Percentiles rank a stretch among this genome's conserved stretches.
Conservation (phyloP, 2,113 vertebrate genomes). For the Lophura nycthemera region DNA sequence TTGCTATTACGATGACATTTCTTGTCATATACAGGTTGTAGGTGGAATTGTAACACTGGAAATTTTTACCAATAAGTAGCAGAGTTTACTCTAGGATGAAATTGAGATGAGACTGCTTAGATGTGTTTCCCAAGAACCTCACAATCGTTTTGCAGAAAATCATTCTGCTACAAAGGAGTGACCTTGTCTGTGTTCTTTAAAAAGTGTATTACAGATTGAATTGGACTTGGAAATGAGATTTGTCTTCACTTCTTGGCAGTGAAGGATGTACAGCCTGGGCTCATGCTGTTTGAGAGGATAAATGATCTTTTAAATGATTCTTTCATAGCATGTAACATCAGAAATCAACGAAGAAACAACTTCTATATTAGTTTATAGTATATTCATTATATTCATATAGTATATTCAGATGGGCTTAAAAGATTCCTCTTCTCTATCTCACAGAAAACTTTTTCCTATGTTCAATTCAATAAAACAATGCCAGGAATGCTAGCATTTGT, state of each 20-base stretch:
- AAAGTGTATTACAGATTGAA: not conserved
- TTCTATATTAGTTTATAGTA: not conserved
- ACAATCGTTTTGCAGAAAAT: not conserved
- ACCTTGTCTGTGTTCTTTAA: not conserved
- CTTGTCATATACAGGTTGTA: not conserved
- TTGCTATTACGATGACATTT: not conserved
- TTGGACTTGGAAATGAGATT: not conserved
- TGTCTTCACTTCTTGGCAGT: not conserved
- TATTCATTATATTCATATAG: no score
- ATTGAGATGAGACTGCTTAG: not conserved
- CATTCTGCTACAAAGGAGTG: not conserved
- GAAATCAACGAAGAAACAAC: not conserved
- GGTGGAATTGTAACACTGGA: not conserved
- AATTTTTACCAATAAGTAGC: not conserved
- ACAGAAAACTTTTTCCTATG: not conserved
- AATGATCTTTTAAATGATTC: not conserved
- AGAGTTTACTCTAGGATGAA: not conserved
- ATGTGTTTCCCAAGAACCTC: not conserved
- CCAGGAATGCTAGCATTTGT: not conserved
- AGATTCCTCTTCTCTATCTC: not conserved
- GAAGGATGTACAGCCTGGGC: not conserved
- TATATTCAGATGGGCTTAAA: not conserved
- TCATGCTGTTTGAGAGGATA: not conserved
- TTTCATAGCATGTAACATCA: not conserved
- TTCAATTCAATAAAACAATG: not conserved